phyloP scores from a whole-genome alignment of 2,113 vertebrate genomes.

The Campylomormyrus numenius region DNA sequence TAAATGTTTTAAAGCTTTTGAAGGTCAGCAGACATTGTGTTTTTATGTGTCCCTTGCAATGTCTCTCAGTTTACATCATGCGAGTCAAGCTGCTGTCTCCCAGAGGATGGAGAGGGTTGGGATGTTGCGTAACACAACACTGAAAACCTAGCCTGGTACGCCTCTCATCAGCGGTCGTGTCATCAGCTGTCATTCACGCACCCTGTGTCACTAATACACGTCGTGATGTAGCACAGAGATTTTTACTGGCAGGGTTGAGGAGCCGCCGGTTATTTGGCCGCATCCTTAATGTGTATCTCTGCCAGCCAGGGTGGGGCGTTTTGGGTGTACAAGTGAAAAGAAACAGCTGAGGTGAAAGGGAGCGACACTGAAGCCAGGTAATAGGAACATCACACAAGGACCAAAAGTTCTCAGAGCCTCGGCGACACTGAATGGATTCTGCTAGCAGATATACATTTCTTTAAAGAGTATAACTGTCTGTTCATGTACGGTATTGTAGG shows the following conservation, averaged over 20 bases:
- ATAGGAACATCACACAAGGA: constrained; percentile 19
- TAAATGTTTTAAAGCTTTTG: constrained; percentile 14
- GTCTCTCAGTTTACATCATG: neutral
- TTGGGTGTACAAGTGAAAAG: neutral
- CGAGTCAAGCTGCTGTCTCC: neutral
- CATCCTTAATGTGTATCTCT: neutral
- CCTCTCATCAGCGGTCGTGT: neutral
- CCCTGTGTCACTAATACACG: neutral
- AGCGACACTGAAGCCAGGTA: neutral
- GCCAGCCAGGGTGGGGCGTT: neutral
- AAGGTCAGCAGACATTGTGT: constrained; percentile 13
- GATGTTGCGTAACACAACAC: neutral
- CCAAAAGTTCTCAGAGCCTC: constrained; percentile 19
- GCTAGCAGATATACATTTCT: neutral
- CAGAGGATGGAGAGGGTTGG: neutral
- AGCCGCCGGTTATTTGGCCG: neutral
- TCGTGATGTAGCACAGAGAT: neutral
- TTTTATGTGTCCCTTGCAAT: neutral
- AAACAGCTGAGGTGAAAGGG: neutral
- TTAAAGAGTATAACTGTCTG: neutral
- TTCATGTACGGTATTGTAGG: neutral
- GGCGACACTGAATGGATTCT: neutral
- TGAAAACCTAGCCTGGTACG: neutral
- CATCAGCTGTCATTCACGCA: neutral
- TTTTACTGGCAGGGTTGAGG: neutral